Base-by-base conservation (phyloP, 2,797 vertebrate genomes). In the Hypotaenidia philippensis region DNA sequence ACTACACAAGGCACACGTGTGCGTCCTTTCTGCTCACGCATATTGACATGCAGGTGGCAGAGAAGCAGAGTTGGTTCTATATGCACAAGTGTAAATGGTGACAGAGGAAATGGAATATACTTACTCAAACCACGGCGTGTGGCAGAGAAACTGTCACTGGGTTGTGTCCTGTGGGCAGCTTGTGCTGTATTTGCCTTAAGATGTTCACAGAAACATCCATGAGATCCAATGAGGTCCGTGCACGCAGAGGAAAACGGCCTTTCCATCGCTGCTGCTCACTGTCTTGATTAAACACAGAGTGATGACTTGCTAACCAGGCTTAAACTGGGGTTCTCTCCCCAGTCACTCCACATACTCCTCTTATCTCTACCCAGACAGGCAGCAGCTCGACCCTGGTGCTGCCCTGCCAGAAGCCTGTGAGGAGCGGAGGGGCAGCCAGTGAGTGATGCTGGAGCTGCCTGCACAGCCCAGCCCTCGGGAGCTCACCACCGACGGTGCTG, bases 401-500 rank as follows among this genome's bases (percentile, higher is more conserved):
- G 53, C 45, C 53, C 38, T n/a, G 40, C 55, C 25, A 31, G 71
- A 14, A 44, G 40, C 8, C 56, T 29, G 27, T 29, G 27, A 45
- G 38, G 83, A 76, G 55, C 45, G 14, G 41, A 25, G 1, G 4
- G 55, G 19, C 64, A 32, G 18, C 7, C 56, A 32, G 47, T 19
- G 4, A 29, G 36, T 15, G 6, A 47, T 4, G 25, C 47, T 1
- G 31, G 32, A 27, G 64, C 72, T 47, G 63, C 40, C 47, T 1
- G 1, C 64, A 6, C 32, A 6, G 5, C 20, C 20, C 31, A 19
- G 41, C 49, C 22, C 12, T 4, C 1, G 17, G 2, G 10, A 75
- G 31, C 11, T 13, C 8, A 1, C 3, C 17, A 0, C 10, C 38
- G 15, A 34, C 10, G 23, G 36, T 3, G 22, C 59, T 10, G 26